A percentile compares a stretch with the other conserved stretches of the same genome.
Conservation (phyloP, 2,888 invertebrate genomes). For the Cerastis rubricosa region DNA sequence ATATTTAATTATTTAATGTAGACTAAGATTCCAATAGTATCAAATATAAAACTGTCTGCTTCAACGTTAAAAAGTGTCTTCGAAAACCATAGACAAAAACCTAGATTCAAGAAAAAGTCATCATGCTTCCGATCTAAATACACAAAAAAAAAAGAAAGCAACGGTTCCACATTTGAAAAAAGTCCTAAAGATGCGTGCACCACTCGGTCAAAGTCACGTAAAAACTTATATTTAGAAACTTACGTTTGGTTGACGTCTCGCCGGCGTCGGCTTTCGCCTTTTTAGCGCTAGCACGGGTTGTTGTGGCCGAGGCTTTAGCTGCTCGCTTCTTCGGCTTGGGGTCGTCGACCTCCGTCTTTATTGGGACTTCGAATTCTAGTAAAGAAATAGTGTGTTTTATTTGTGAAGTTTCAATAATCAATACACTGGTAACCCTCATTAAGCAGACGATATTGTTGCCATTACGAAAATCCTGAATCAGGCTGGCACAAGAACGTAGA, state of each 20-base stretch:
- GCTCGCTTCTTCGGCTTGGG: constrained; percentile 80
- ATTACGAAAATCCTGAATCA: no score
- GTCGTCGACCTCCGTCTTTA: constrained; percentile 81
- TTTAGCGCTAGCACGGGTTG: constrained; percentile 77
- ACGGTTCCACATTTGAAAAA: background rate
- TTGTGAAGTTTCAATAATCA: background rate
- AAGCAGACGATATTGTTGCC: no score
- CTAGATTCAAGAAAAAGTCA: background rate
- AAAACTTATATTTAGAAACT: constrained; percentile 75
- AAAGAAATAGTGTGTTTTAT: constrained; percentile 28
- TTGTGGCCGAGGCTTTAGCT: constrained; percentile 72
- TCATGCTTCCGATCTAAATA: constrained; percentile 7
- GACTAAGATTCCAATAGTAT: background rate
- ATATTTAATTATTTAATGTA: no score
- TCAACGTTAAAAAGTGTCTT: background rate
- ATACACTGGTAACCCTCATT: background rate
- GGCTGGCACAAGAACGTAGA: no score
- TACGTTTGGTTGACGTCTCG: constrained; percentile 84
- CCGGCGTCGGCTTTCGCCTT: constrained; percentile 76
- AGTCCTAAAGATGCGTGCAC: constrained; percentile 65
- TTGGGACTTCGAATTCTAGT: constrained; percentile 81
- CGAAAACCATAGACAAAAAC: background rate
- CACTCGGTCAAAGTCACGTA: constrained; percentile 71
- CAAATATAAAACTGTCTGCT: background rate
- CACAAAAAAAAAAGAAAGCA: constrained; percentile 2